Percentiles rank a stretch among this genome's conserved stretches.
These are phyloP conservation scores for Oryctes rhinoceros DNA, from an alignment of 1,140 invertebrate species.

Conservation along the genomic window DNA sequence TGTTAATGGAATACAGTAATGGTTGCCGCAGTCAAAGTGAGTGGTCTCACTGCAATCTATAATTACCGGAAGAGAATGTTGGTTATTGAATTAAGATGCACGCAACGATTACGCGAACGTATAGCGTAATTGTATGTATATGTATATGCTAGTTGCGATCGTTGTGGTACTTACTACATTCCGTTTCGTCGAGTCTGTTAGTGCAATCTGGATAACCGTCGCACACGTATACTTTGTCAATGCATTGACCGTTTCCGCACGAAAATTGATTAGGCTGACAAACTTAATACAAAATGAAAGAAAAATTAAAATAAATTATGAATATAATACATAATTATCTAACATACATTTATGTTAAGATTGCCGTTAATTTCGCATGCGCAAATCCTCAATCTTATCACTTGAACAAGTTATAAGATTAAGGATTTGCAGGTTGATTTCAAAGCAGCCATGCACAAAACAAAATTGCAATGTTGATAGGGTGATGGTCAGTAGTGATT, in stretches of 20 bases:
- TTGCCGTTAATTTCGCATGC: not conserved
- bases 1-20: not conserved
- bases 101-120: not conserved
- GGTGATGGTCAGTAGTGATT: not conserved
- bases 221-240: conserved; percentile 65
- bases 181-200: conserved; percentile 74
- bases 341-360: not conserved
- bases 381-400: not conserved
- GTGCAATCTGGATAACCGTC: conserved; percentile 72
- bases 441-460: conserved; percentile 7
- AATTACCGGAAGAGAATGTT: not conserved
- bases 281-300: conserved; percentile 47
- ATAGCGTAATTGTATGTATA: no score
- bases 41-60: not conserved
- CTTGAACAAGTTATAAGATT: not conserved
- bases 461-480: not conserved
- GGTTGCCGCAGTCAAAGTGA: not conserved
- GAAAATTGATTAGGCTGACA: conserved; percentile 63
- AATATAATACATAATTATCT: not conserved
- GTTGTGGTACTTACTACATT: conserved; percentile 59
- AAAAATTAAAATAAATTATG: conserved; percentile 2
- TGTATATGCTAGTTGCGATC: no score
- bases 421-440: not conserved
- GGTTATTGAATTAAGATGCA: not conserved
- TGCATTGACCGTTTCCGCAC: conserved; percentile 65